Percentiles rank a stretch among this genome's conserved stretches.
Evolutionary conservation across 2,797 vertebrate species (phyloP).

Genomic region (Neostethus bicornis): DNA sequence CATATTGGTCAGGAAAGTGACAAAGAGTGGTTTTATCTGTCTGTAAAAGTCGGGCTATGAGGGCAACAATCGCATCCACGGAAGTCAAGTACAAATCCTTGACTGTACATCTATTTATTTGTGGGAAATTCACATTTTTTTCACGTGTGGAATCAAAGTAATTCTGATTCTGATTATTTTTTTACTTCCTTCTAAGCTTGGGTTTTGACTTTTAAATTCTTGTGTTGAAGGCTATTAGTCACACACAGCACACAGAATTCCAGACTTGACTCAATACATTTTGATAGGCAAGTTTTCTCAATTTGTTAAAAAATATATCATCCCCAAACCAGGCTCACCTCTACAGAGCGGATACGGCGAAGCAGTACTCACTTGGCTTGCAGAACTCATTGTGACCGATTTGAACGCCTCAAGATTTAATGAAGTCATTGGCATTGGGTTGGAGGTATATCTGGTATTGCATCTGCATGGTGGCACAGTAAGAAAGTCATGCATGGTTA

Average conservation of each 20-base stretch:
- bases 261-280: slow-evolving; percentile 16
- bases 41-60: neutral
- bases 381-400: too few relatives aligned
- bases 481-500: too few relatives aligned
- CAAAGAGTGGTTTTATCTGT: neutral
- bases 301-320: too few relatives aligned
- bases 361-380: too few relatives aligned
- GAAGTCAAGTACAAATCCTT: neutral
- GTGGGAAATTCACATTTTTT: neutral
- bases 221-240: neutral
- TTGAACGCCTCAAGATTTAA: too few relatives aligned
- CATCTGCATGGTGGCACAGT: neutral
- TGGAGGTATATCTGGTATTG: neutral
- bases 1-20: slow-evolving; percentile 1
- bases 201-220: too few relatives aligned
- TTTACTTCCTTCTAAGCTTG: too few relatives aligned
- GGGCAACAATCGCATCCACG: slow-evolving; percentile 1
- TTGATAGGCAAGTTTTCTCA: too few relatives aligned
- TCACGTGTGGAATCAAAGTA: too few relatives aligned
- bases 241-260: neutral
- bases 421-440: neutral
- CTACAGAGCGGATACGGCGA: too few relatives aligned
- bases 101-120: neutral
- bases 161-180: too few relatives aligned
- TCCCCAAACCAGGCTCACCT: too few relatives aligned